Evolutionary conservation across 2,113 vertebrate species (phyloP), one percentile per base, ranked within the genome.

Genomic region (Natator depressus): DNA sequence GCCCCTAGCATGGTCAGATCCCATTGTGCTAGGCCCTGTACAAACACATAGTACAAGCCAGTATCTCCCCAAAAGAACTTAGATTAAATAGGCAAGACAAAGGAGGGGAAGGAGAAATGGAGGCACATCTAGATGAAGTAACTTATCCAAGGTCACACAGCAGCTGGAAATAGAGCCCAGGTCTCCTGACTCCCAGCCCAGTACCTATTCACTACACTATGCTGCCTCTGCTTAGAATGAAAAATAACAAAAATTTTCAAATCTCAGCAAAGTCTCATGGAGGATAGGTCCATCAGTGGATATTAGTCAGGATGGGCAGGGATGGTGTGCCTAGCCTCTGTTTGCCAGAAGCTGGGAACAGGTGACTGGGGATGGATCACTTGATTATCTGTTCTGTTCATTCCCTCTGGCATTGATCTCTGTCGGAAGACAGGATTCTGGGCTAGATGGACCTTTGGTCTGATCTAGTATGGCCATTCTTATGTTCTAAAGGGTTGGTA

Each of bases 181-280:
- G 55, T 72, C 72, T 96, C 78, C 84, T 91, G 79, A 13, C 57
- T 89, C 80, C 47, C 78, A 38, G 84, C 75, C 59, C 53, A n/a
- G 29, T 0, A 0, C 11, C 1, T 1, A 46, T 91, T 42, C 84
- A 50, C 46, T 65, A 54, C 4, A 88, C 9, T 62, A 94, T 24
- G 46, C 87, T 65, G 14, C 38, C 92, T 89, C 79, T 88, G 89
- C 80, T 91, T 89, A 94, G 94, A 38, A 14, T 53, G 27, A 65
- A 79, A 65, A 50, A 35, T 29, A 10, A 19, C 62, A 93, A 85
- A 78, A 54, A 84, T 38, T 72, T 38, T 72, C 65, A 72, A 38
- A 35, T 9, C 8, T 10, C 65, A 38, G 65, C 65, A 72, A 72
- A 62, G 57, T 62, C 24, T 62, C 57, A 62, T 31, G 27, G 57